Evolutionary conservation across 1,140 invertebrate genomes (phyloP), one percentile per base, ranked within the genome.

Genomic region (Psix sp.): DNA sequence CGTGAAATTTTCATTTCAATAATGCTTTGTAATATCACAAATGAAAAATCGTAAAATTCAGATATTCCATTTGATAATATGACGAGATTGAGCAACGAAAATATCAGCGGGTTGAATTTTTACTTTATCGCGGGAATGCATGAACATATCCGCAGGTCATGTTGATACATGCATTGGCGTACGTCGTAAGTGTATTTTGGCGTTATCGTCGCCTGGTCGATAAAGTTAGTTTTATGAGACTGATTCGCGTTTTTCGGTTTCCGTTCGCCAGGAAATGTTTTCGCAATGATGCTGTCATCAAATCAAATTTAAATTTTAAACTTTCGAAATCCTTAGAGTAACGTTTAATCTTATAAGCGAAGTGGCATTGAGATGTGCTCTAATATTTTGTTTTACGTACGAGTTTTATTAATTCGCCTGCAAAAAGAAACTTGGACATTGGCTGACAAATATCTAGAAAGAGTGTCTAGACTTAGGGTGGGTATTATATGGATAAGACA

Each of bases 141-240:
- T 7, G 59, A 60, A 39, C 46, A 48, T 71, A 62, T 56, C 63
- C 59, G 45, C 62, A 49, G 60, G 70, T 46, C 59, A 43, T 31
- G 42, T 39, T 54, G 63, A 74, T 71, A 65, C 38, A 31, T 36
- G 17, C 42, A 26, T 56, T 51, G 62, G 59, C 38, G 29, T 67
- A 48, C 43, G 43, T 17, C 36, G 39, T 65, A 68, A 70, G 52
- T 63, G 43, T 65, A 73, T 70, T 48, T 60, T 67, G 65, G 51
- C 49, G 54, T 52, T 36, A 63, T 60, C 57, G 15, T 2, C 6
- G 46, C 31, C 43, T 54, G 21, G 11, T 48, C 18, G 35, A 48
- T 5, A 59, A 70, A 73, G 68, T 76, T 63, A 48, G 39, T 72
- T 67, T 56, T 72, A 67, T 42, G 62, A 57, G 29, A 35, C 7